Evolutionary conservation across 2,797 vertebrate genomes (phyloP).

Genomic region (Mico argentatus): DNA sequence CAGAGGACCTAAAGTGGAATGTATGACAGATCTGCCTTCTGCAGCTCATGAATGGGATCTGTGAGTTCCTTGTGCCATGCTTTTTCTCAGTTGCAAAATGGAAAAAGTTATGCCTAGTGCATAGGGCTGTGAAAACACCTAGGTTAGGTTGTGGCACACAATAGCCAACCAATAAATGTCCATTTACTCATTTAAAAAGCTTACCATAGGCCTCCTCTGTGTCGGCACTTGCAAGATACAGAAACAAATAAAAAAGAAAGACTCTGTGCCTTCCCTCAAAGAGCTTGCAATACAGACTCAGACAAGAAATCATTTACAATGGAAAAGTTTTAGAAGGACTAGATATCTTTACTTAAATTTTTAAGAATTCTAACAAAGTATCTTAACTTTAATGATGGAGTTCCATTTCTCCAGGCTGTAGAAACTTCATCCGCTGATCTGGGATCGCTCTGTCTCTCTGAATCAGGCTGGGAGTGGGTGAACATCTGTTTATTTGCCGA

Average conservation of each 20-base stretch:
- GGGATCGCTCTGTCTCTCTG: background rate
- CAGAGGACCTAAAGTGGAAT: background rate
- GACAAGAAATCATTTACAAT: background rate
- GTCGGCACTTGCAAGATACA: background rate
- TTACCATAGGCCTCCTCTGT: background rate
- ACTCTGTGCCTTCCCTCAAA: background rate
- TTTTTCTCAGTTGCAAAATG: background rate
- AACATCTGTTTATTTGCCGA: background rate
- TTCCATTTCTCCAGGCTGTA: background rate
- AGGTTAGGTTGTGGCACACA: background rate
- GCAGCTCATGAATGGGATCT: too few relatives aligned
- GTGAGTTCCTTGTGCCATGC: background rate
- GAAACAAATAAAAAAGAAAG: slow-evolving; percentile 4
- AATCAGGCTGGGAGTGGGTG: background rate
- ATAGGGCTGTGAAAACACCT: background rate
- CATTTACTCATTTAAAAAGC: background rate
- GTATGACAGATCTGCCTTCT: background rate
- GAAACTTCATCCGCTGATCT: background rate
- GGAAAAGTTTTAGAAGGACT: background rate
- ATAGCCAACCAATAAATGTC: background rate
- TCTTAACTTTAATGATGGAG: background rate
- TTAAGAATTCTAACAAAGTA: background rate
- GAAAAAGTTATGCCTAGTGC: background rate
- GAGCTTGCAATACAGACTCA: background rate
- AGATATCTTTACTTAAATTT: background rate